Conservation (phyloP, 1,140 invertebrate species). For the Halyomorpha halys region DNA sequence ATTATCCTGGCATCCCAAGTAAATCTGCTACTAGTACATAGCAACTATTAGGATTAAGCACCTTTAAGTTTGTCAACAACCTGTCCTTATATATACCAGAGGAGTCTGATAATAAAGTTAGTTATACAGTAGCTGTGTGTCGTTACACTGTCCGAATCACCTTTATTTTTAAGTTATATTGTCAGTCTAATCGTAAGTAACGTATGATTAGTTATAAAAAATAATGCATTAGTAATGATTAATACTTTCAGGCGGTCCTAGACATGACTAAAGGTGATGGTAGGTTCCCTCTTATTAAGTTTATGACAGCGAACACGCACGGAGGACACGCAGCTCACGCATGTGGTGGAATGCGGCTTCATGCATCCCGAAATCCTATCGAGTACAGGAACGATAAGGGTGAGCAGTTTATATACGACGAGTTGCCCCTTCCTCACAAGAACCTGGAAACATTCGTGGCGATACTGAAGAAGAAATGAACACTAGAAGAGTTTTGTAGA, state of each 20-base stretch:
- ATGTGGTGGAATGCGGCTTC: not conserved
- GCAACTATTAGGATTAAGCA: too few relatives aligned
- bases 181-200: too few relatives aligned
- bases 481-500: not conserved
- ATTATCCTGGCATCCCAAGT: too few relatives aligned
- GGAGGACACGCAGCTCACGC: not conserved
- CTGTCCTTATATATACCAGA: too few relatives aligned
- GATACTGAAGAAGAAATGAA: not conserved
- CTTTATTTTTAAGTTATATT: too few relatives aligned
- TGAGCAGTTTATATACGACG: not conserved
- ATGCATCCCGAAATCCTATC: not conserved
- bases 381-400: slow-evolving; percentile 1
- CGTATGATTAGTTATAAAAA: too few relatives aligned
- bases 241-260: not conserved
- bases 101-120: too few relatives aligned
- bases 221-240: too few relatives aligned
- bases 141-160: too few relatives aligned
- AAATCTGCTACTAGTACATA: too few relatives aligned
- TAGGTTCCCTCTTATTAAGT: not conserved
- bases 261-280: not conserved
- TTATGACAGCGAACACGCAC: not conserved
- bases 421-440: not conserved
- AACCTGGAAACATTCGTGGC: not conserved
- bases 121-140: too few relatives aligned
- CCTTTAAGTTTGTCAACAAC: too few relatives aligned